These are phyloP conservation scores for Tinea pellionella DNA, from an alignment of 2,888 invertebrate species.

Conservation along the genomic window DNA sequence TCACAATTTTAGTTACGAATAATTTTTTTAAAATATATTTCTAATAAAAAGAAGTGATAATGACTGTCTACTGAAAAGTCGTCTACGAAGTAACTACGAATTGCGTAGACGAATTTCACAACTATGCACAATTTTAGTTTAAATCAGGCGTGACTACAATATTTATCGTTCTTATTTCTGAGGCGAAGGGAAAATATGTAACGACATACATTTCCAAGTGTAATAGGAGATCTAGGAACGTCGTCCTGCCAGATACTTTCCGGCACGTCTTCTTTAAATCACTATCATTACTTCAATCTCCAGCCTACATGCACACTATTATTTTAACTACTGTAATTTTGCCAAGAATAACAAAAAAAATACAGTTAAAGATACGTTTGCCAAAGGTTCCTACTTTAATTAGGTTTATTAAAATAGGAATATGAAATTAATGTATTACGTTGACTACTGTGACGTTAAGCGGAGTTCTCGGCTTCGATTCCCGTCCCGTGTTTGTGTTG, in stretches of 20 bases:
- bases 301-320: conserved; percentile 26
- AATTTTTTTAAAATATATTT: too few relatives aligned
- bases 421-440: too few relatives aligned
- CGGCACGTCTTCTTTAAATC: conserved; percentile 38
- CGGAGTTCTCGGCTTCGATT: too few relatives aligned
- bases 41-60: too few relatives aligned
- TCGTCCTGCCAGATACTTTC: neutral
- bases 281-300: conserved; percentile 36
- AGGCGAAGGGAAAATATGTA: neutral
- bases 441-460: too few relatives aligned
- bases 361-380: too few relatives aligned
- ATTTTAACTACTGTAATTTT: conserved; percentile 19
- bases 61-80: too few relatives aligned
- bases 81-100: neutral
- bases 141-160: neutral
- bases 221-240: conserved; percentile 22
- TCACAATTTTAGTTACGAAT: too few relatives aligned
- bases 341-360: neutral
- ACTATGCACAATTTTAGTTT: neutral
- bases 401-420: too few relatives aligned
- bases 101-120: neutral
- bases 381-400: too few relatives aligned
- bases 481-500: too few relatives aligned
- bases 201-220: conserved; percentile 22
- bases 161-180: neutral